Evolutionary conservation across 1,140 invertebrate genomes (phyloP), one percentile per base, ranked within the genome.

Genomic region (Drosophila bocqueti): DNA sequence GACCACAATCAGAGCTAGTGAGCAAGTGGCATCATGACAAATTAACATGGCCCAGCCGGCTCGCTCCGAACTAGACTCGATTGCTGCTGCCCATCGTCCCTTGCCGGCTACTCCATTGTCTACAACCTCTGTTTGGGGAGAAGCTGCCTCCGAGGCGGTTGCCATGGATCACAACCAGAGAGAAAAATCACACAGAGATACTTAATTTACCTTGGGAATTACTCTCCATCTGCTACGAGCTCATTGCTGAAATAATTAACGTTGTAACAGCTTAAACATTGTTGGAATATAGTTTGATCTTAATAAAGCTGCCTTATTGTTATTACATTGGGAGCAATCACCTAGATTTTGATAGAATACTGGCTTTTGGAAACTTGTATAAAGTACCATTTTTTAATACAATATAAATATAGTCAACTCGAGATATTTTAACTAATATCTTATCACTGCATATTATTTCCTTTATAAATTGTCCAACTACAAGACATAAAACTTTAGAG

Each of bases 11-110:
- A 81, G 54, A 43, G 71, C 65, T 58, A 58, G 75, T 78, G 68
- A 62, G 65, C 76, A 79, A 79, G 75, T 79, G 76, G 76, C 86
- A 87, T 79, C 84, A 87, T 89, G 84, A 87, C 84, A 89, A 89
- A 89, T 87, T 89, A 89, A 87, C 84, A 83, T 89, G 55, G 64
- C 76, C 79, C 66, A 52, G 65, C 72, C 76, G 81, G 60, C 84
- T 76, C 42, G 45, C 61, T 64, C 55, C 66, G 47, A 54, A 69
- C 67, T 74, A 40, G 54, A 26, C 54, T 40, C 52, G 80, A 74
- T 75, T 65, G 50, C 38, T 67, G 42, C 21, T 64, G 61, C 29
- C 42, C 29, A 36, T 55, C 61, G 50, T 58, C 31, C 54, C 49
- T 46, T 3, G 38, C 47, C 59, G 47, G 40, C 45, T 66, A 57